Conservation (phyloP, 92 coral and sea anemone species). For the Parazoanthus darwini region DNA sequence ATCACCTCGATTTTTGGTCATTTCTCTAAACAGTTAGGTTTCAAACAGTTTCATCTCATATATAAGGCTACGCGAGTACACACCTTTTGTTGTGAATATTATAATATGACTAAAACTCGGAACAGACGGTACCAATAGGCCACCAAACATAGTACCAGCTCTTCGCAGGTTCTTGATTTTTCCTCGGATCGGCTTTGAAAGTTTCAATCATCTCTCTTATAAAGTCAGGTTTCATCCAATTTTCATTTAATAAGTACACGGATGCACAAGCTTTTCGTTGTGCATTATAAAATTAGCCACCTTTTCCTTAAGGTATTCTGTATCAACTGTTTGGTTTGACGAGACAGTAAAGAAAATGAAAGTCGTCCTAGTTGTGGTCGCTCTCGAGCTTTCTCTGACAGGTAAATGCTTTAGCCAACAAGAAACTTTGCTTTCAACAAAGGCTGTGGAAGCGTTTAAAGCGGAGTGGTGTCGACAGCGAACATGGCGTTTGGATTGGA, state of each 20-base stretch:
- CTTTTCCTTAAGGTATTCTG: too few species aligned
- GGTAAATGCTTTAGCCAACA: not conserved
- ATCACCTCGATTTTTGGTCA: not conserved
- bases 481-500: constrained; percentile 37
- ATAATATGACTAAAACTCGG: too few species aligned
- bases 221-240: not conserved
- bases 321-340: not conserved
- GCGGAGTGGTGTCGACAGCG: constrained; percentile 39
- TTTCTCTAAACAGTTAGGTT: not conserved
- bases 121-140: too few species aligned
- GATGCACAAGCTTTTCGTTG: not conserved
- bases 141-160: too few species aligned
- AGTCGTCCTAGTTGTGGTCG: not conserved
- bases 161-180: not conserved
- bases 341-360: not conserved
- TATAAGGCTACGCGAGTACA: not conserved
- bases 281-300: too few species aligned
- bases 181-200: not conserved
- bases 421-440: not conserved
- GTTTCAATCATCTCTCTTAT: not conserved
- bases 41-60: not conserved
- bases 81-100: too few species aligned
- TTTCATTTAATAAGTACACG: too few species aligned
- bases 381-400: not conserved
- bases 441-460: not conserved